These are phyloP conservation scores for Eupsilia transversa DNA, from an alignment of 2,888 invertebrate species.

Conservation along the genomic window DNA sequence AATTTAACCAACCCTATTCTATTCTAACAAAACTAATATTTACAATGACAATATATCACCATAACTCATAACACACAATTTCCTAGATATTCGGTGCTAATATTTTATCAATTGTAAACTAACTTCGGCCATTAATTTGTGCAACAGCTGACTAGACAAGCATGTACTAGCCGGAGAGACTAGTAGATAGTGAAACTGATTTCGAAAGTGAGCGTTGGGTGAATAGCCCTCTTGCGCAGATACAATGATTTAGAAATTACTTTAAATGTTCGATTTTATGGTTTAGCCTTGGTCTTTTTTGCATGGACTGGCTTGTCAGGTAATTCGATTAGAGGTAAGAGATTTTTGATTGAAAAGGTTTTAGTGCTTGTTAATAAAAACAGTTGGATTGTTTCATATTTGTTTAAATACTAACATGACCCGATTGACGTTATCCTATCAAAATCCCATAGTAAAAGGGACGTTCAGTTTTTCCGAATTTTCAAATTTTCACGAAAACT, in stretches of 20 bases:
- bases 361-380: background rate
- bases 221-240: constrained; percentile 58
- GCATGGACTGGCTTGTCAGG: background rate
- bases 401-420: too few species aligned
- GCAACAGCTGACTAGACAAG: constrained; percentile 62
- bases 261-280: constrained; percentile 31
- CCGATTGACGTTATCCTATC: too few species aligned
- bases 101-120: constrained; percentile 63
- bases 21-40: constrained; percentile 8
- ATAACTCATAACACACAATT: constrained; percentile 46
- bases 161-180: constrained; percentile 30
- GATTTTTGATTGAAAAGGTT: background rate
- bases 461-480: too few species aligned
- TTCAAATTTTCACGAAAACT: too few species aligned
- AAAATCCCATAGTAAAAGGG: too few species aligned
- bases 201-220: constrained; percentile 65
- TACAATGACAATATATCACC: constrained; percentile 34
- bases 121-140: constrained; percentile 64
- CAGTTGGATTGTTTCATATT: background rate
- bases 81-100: constrained; percentile 46
- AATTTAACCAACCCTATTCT: constrained; percentile 9
- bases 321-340: constrained; percentile 5
- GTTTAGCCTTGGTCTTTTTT: constrained; percentile 28
- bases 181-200: constrained; percentile 66
- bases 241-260: constrained; percentile 52